Evolutionary conservation across 2,113 vertebrate genomes (phyloP).

Genomic region (Eidolon helvum): DNA sequence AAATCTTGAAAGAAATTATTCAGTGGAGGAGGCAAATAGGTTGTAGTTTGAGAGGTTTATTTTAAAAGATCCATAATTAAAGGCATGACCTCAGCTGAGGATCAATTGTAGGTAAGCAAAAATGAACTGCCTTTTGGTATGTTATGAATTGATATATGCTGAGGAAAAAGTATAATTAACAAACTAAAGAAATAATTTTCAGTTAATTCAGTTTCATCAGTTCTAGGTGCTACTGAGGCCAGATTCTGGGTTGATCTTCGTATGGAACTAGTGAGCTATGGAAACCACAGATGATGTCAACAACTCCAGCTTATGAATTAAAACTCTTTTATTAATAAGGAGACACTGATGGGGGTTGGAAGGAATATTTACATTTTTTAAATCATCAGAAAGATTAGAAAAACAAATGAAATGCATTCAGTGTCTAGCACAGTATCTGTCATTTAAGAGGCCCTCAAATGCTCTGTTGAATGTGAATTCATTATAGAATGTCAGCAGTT

Average conservation of each 20-base stretch:
- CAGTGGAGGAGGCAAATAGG: not conserved
- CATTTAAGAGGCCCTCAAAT: not conserved
- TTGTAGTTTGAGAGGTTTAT: slow-evolving; percentile 56
- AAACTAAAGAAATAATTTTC: not conserved
- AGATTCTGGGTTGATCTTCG: not conserved
- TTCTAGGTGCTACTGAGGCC: not conserved
- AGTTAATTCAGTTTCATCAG: not conserved
- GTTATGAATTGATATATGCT: not conserved
- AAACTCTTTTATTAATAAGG: not conserved
- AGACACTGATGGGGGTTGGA: not conserved
- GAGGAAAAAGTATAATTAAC: slow-evolving; percentile 49
- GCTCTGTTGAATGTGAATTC: not conserved
- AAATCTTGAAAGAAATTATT: slow-evolving; percentile 43
- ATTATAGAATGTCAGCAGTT: not conserved
- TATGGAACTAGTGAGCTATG: not conserved
- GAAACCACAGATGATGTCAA: not conserved
- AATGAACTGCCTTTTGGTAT: not conserved
- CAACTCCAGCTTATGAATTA: not conserved
- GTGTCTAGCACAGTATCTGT: not conserved
- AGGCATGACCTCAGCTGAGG: not conserved
- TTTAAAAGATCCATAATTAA: not conserved
- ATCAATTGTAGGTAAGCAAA: slow-evolving; percentile 51
- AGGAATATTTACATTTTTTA: not conserved
- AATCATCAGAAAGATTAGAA: not conserved
- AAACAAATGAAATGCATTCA: not conserved